Base-by-base conservation (phyloP, 2,113 vertebrate genomes). In the Sterrhoptilus dennistouni region DNA sequence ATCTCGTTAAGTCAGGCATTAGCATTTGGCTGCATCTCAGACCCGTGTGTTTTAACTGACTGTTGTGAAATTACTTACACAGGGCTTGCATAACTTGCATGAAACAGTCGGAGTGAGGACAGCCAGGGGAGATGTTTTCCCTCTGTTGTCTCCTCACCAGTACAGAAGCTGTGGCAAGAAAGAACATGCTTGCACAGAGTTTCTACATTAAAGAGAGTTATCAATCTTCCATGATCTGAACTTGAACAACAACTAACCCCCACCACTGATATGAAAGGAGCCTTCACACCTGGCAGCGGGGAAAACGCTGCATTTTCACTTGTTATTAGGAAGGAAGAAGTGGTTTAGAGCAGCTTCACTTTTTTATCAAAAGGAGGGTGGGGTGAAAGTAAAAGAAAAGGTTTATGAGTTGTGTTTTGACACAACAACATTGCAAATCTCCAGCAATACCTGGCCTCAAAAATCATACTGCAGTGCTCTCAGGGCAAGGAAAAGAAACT, bases 11-110 rank as follows among this genome's bases (percentile, higher is more conserved):
- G 33, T 40, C 74, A 28, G 69, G 86, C 71, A 77, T 61, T 38
- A 93, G 82, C 63, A 63, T 28, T 85, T 97, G 95, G 87, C 84
- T 83, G 16, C 1, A 0, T 68, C 78, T 82, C 90, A 96, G 83
- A 40, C 70, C 54, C 4, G 0, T 23, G 25, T 95, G 74, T 76
- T 91, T 87, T 74, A 83, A 91, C 36, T 23, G 83, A 88, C 70
- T 68, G 56, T 59, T 95, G 75, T 71, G 91, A 79, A 94, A 96
- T 88, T 56, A 82, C 79, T 93, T 70, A 85, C 10, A 52, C 21
- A 4, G 47, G 19, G 40, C 42, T 91, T 93, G 92, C 87, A 60
- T 61, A 96, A 82, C 44, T 22, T 18, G 20, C 0, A 1, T 45
- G 63, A 36, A 94, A 78, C 40, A 61, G 54, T 31, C 28, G 0